Evolutionary conservation across 2,888 invertebrate species (phyloP).

Genomic region (Elaeidobius kamerunicus): DNA sequence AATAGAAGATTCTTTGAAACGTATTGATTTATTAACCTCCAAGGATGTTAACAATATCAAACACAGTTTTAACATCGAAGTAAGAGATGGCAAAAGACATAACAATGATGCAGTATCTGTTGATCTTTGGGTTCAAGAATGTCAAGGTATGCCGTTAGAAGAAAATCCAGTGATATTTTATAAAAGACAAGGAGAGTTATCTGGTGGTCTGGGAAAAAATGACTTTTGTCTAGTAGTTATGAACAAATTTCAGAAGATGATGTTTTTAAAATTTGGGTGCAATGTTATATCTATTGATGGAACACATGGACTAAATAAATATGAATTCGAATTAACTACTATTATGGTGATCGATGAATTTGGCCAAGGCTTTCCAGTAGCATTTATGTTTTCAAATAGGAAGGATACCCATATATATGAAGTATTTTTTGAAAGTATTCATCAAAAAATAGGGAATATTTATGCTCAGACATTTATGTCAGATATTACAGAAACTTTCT

Average conservation of each 20-base stretch:
- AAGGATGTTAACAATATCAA: conserved; percentile 14
- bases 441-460: too few relatives aligned
- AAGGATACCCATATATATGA: conserved; percentile 16
- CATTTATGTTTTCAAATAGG: conserved; percentile 25
- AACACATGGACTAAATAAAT: conserved; percentile 28
- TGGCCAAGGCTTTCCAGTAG: conserved; percentile 24
- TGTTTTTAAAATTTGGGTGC: conserved; percentile 43
- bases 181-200: conserved; percentile 16
- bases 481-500: neutral
- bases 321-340: conserved; percentile 32
- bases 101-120: conserved; percentile 21
- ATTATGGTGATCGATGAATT: conserved; percentile 33
- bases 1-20: neutral
- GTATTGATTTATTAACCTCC: conserved; percentile 8
- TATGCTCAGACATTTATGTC: neutral
- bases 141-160: conserved; percentile 8
- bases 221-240: conserved; percentile 26
- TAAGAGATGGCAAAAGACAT: conserved; percentile 15
- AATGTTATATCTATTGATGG: conserved; percentile 18
- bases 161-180: conserved; percentile 21
- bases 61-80: conserved; percentile 1
- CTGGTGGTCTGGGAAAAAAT: conserved; percentile 14
- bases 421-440: too few relatives aligned
- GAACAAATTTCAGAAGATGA: conserved; percentile 65
- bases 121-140: conserved; percentile 19